Base-by-base conservation (phyloP, 2,797 vertebrate genomes). In the Acrossocheilus fasciatus region DNA sequence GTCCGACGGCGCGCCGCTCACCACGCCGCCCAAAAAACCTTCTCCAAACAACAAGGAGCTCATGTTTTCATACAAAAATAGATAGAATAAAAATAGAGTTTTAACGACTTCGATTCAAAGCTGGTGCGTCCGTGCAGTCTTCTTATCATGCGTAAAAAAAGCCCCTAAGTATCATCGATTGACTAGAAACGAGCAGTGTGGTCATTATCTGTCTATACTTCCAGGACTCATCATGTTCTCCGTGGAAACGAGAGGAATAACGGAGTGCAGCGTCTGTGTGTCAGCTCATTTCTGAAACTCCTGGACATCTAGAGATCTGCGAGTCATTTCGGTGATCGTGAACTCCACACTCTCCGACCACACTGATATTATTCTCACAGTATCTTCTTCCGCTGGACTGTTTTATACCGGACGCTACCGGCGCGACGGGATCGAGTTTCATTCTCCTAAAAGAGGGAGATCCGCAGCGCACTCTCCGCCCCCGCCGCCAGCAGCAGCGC, bases 11-110 rank as follows among this genome's bases (percentile, higher is more conserved):
- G 82, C 54, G 14, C 20, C 14, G 26, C 66, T 75, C 89, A 93
- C 91, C 81, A 86, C 90, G 80, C 89, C 83, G 4, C 76, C 95
- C 82, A 95, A 92, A 82, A 95, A 92, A 86, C 92, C 89, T 80
- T 97, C 97, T 26, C 95, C 94, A 91, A 96, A 97, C 14, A 96
- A 95, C 87, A 96, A 80, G 78, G 97, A 97, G 93, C 95, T 97
- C 96, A 96, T 94, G 89, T 95, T 85, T 85, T 57, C 64, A 15
- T 45, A 6, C 15, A 50, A 68, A 41, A 69, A 62, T 30, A 52
- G 17, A 47, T 1, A 43, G 41, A 43, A 43, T 43, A 43, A 43
- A 43, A 43, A 43, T 43, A 43, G 73, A 36, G 23, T 23, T 85
- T 43, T 12, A 54, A 68, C 12, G 66, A 73, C 47, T 50, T 36